These are phyloP conservation scores for Halocaridina rubra DNA, from an alignment of 2,888 invertebrate genomes.

Conservation along the genomic window DNA sequence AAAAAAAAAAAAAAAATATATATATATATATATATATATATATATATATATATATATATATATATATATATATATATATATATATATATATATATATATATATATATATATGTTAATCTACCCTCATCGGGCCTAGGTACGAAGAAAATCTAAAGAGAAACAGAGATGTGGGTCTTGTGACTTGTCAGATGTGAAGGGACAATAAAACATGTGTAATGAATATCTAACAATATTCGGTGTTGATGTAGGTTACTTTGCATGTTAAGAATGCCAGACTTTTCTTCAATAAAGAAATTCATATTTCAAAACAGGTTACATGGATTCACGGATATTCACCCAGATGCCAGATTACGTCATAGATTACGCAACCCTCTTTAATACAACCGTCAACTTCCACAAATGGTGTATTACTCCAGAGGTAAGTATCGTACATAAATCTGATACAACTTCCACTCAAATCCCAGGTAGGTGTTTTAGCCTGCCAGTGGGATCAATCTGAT, in stretches of 20 bases:
- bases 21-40: neutral
- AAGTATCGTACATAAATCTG: neutral
- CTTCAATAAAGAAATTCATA: no score
- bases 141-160: neutral
- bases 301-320: slow-evolving; percentile 8
- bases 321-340: slow-evolving; percentile 9
- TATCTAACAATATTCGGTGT: no score
- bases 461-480: no score
- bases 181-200: no score
- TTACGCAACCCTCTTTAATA: neutral
- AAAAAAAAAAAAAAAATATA: no score
- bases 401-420: slow-evolving; percentile 25
- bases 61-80: neutral
- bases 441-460: neutral
- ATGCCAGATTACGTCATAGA: slow-evolving; percentile 6
- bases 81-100: neutral
- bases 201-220: no score
- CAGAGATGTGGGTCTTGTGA: neutral
- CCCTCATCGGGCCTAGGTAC: no score
- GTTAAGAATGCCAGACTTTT: no score
- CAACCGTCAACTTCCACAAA: slow-evolving; percentile 29
- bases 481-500: no score
- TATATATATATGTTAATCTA: no score
- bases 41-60: neutral
- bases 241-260: neutral